Evolutionary conservation across 2,113 vertebrate species (phyloP).

Genomic region (Apus apus): DNA sequence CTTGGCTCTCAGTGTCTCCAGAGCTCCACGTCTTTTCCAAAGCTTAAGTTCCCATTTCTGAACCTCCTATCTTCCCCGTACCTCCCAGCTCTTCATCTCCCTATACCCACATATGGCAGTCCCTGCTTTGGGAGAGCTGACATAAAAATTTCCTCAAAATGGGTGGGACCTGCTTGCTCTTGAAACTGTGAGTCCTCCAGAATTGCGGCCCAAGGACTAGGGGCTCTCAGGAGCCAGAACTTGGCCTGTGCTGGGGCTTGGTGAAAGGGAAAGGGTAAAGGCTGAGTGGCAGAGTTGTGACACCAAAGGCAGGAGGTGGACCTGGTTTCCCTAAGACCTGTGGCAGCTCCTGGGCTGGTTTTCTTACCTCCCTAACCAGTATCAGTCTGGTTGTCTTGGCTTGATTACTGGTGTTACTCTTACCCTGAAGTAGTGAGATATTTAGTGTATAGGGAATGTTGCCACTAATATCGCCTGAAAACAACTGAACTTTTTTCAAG

Average conservation of each 20-base stretch:
- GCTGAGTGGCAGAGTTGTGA: background rate
- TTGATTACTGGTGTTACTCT: background rate
- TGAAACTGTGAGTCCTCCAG: background rate
- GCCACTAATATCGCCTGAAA: background rate
- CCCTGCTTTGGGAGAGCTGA: background rate
- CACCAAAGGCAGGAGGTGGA: background rate
- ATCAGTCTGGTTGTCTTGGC: background rate
- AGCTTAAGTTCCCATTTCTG: background rate
- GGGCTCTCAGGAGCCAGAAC: background rate
- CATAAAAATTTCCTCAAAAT: background rate
- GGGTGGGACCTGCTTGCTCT: background rate
- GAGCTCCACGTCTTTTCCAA: background rate
- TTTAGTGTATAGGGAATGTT: background rate
- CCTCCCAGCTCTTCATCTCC: background rate
- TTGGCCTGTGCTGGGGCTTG: background rate
- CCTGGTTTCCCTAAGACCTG: background rate
- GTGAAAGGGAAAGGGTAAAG: background rate
- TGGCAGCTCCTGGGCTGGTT: background rate
- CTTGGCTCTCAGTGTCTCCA: background rate
- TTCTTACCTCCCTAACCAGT: background rate
- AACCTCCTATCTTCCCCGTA: background rate
- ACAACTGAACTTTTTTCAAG: background rate
- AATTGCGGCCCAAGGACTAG: background rate
- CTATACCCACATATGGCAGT: background rate
- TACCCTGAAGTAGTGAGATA: background rate